Conservation (phyloP, 2,113 vertebrate genomes). For the Okapia johnstoni region DNA sequence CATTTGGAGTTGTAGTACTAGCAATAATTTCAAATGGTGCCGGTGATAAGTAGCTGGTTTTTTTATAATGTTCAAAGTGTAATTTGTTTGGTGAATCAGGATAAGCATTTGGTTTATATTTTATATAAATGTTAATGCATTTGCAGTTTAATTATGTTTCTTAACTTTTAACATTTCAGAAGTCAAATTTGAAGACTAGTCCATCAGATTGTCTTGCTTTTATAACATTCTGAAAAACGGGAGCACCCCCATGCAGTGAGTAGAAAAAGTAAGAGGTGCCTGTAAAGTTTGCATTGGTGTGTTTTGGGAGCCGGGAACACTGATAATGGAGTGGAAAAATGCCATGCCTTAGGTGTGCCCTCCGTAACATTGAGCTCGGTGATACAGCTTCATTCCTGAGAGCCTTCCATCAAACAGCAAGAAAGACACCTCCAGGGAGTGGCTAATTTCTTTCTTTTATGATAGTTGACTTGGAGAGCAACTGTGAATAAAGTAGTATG, state of each 20-base stretch:
- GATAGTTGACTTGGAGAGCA: slow-evolving; percentile 44
- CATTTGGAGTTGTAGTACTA: slow-evolving; percentile 96
- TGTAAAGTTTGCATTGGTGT: slow-evolving; percentile 62
- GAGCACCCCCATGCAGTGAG: slow-evolving; percentile 25
- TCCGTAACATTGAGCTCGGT: neutral
- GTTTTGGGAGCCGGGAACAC: slow-evolving; percentile 22
- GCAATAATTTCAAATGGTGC: slow-evolving; percentile 97
- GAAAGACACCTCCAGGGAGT: slow-evolving; percentile 47
- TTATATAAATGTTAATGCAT: slow-evolving; percentile 92
- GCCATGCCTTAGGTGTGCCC: neutral
- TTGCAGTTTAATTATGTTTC: slow-evolving; percentile 96
- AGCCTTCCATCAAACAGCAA: slow-evolving; percentile 38
- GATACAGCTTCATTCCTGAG: slow-evolving; percentile 9
- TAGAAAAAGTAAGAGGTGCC: slow-evolving; percentile 68
- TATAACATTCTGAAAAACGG: slow-evolving; percentile 64
- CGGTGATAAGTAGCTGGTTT: slow-evolving; percentile 94
- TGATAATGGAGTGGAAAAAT: slow-evolving; percentile 40
- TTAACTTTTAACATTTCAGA: slow-evolving; percentile 89
- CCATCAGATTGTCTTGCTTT: slow-evolving; percentile 81
- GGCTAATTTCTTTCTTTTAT: slow-evolving; percentile 60
- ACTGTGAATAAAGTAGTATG: slow-evolving; percentile 45
- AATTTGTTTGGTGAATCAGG: slow-evolving; percentile 99
- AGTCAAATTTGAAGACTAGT: slow-evolving; percentile 78
- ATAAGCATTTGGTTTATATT: slow-evolving; percentile 99
- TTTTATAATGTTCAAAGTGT: slow-evolving; percentile 92